Evolutionary conservation across 2,888 invertebrate genomes (phyloP), one percentile per base, ranked within the genome.

Genomic region (Apamea crenata): DNA sequence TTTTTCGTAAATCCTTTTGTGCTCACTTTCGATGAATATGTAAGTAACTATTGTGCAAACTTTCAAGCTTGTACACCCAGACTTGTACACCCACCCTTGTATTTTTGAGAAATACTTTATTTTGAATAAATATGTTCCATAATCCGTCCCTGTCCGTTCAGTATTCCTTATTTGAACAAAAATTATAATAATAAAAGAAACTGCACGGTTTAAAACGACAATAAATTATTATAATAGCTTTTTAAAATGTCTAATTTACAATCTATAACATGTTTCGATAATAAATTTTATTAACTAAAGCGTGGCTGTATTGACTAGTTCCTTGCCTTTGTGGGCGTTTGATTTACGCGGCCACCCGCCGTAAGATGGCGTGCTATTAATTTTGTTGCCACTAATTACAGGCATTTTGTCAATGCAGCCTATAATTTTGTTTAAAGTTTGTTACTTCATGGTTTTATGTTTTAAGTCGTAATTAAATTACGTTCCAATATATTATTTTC

Each of bases 261-360:
- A 69, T 87, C 72, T 89, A 91, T 93, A 92, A 75, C 87, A 90
- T 90, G 82, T 78, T 84, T 76, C 12, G 36, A 65, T 67, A 47
- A 78, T 80, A 81, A 85, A 89, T 56, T 56, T 56, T 56, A 25
- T 12, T 85, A 80, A 63, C 85, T 80, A 71, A 78, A 74, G 53
- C 79, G 77, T 63, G 78, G 63, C 69, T 77, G 72, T 81, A 83
- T 78, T 86, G 78, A 78, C 72, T 86, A 65, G 53, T 86, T 78
- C 74, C 73, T 59, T 73, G 72, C 69, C 65, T 40, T 21, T 73
- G 92, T 91, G 89, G 93, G 93, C 91, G 93, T 85, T 87, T 93
- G 92, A 93, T 93, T 92, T 93, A 93, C 88, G 90, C 84, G 87
- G 80, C 90, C 90, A 87, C 91, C 87, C 88, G 85, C 72, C 88